phyloP scores from a whole-genome alignment of 2,888 invertebrate genomes.

The Steinernema carpocapsae region DNA sequence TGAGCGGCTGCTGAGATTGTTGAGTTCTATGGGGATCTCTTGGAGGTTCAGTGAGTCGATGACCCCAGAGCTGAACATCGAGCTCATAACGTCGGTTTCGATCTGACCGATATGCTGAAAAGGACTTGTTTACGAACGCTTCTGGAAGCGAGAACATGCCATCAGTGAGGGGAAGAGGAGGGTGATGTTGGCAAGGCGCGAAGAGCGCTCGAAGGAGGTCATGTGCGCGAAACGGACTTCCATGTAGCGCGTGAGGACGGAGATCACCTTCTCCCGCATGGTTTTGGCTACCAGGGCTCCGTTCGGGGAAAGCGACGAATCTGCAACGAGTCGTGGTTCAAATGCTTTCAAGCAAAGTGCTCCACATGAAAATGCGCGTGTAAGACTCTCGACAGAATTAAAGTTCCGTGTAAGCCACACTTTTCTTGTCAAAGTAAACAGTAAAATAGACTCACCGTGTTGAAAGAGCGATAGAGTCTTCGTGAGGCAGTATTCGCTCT shows the following conservation, averaged over 20 bases:
- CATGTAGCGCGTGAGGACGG: constrained; percentile 25
- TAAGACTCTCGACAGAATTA: too few relatives aligned
- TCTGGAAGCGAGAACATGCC: constrained; percentile 38
- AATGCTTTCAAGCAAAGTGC: too few relatives aligned
- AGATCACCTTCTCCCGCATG: constrained; percentile 2
- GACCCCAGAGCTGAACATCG: constrained; percentile 42
- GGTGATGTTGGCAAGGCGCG: constrained; percentile 49
- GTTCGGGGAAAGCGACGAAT: not conserved
- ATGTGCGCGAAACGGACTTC: constrained; percentile 42
- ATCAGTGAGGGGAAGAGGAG: constrained; percentile 55
- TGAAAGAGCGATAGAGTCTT: constrained; percentile 59
- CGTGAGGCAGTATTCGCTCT: constrained; percentile 55
- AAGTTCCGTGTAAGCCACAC: too few relatives aligned
- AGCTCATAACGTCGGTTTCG: constrained; percentile 51
- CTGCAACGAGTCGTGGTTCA: too few relatives aligned
- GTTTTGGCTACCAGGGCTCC: not conserved
- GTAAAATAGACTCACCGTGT: too few relatives aligned
- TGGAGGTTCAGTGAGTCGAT: constrained; percentile 50
- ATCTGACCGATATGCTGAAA: constrained; percentile 57
- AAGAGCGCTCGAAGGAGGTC: constrained; percentile 46
- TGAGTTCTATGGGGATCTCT: constrained; percentile 56
- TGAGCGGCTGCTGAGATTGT: constrained; percentile 36
- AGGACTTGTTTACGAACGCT: not conserved
- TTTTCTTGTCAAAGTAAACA: too few relatives aligned
- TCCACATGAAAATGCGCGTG: too few relatives aligned